Evolutionary conservation across 1,140 invertebrate species (phyloP).

Genomic region (Leptoteleia sp.): DNA sequence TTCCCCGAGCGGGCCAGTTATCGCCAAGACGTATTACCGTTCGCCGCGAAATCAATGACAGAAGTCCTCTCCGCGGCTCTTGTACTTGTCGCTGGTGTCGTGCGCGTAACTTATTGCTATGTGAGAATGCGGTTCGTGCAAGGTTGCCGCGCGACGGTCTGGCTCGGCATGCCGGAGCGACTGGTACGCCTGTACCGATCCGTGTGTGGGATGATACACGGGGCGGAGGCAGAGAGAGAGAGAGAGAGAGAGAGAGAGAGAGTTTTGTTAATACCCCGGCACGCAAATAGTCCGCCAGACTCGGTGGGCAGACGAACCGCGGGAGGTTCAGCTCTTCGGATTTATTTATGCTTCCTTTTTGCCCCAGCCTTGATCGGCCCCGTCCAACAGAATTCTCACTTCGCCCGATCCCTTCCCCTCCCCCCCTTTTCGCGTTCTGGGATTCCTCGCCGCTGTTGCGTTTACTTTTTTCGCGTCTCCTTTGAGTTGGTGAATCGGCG

Average conservation of each 20-base stretch:
- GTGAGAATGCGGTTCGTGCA: conserved; percentile 59
- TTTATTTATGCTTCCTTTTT: conserved; percentile 67
- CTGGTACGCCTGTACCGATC: conserved; percentile 59
- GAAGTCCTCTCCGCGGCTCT: conserved; percentile 55
- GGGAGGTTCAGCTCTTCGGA: conserved; percentile 61
- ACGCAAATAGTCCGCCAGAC: conserved; percentile 67
- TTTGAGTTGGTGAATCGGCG: too few species aligned
- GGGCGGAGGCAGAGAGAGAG: conserved; percentile 63
- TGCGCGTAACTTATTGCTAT: conserved; percentile 61
- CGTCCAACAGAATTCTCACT: conserved; percentile 33
- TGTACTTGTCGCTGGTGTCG: conserved; percentile 55
- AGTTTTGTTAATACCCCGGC: conserved; percentile 66
- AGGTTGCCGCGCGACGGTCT: conserved; percentile 48
- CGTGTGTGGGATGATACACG: conserved; percentile 67
- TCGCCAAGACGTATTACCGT: conserved; percentile 60
- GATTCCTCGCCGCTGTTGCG: conserved; percentile 1
- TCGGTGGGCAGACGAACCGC: conserved; percentile 60
- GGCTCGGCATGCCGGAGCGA: conserved; percentile 35
- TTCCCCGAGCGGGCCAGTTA: conserved; percentile 42
- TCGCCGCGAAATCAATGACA: conserved; percentile 61
- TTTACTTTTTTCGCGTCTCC: neutral
- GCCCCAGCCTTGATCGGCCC: conserved; percentile 60
- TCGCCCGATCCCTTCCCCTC: too few species aligned
- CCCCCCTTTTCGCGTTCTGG: conserved; percentile 13
- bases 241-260: too few species aligned